Evolutionary conservation across 2,797 vertebrate species (phyloP), one percentile per base, ranked within the genome.

Genomic region (Buceros bicornis): DNA sequence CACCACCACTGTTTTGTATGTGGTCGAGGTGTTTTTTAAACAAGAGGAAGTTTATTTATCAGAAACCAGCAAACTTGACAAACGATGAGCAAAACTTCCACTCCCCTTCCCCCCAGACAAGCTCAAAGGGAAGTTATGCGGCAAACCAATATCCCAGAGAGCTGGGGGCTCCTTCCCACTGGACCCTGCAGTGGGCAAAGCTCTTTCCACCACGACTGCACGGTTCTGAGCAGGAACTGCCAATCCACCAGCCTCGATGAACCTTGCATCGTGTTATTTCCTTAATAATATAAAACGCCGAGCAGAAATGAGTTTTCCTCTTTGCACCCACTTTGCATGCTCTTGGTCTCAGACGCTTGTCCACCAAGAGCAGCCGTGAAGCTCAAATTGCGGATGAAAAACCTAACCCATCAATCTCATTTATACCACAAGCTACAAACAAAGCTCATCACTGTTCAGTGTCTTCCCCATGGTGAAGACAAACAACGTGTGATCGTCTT

Each of bases 401-500:
- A 35, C 29, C 29, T 35, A 51, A 28, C 33, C 54, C 26, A 62
- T 87, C 70, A 7, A 77, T 84, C 74, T 62, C 35, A 65, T 83
- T 87, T 71, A 57, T 18, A 43, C 47, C 15, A 37, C 31, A 11
- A 88, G 71, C 57, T 60, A 28, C 77, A 66, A 47, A 66, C 25
- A 57, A 74, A 89, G 70, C 71, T 37, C 13, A 2, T 54, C 42
- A 28, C 47, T 14, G 24, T 26, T 42, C 64, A 16, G 70, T 7
- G 19, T 71, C 89, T 61, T 79, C 81, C 76, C 82, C 24, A 8
- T 13, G 73, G 72, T 82, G 86, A 66, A 71, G 85, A 86, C 53
- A 79, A 89, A 86, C 91, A 87, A 78, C 0, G 33, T 24, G 58
- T 35, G 72, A 83, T 93, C 89, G 74, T 71, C 91, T 89, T 89